phyloP scores from a whole-genome alignment of 2,113 vertebrate species.

The Globicephala melas region DNA sequence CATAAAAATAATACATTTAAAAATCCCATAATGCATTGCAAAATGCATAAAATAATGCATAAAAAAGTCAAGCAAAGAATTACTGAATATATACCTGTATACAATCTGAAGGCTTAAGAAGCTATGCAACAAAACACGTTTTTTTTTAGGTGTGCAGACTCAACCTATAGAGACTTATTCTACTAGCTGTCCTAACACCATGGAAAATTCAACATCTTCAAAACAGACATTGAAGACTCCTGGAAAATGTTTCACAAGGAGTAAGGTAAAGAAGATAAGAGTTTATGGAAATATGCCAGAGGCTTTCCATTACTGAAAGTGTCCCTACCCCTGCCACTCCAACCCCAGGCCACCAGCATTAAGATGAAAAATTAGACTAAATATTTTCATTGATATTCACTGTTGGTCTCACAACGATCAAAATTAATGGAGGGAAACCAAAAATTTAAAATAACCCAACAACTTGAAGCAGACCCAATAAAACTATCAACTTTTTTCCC shows the following conservation, averaged over 20 bases:
- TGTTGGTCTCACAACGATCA: neutral
- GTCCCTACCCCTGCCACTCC: neutral
- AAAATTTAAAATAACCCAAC: neutral
- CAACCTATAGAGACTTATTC: constrained; percentile 39
- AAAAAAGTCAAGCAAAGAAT: constrained; percentile 1
- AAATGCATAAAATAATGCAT: neutral
- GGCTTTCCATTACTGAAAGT: neutral
- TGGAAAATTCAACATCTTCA: constrained; percentile 53
- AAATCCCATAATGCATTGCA: neutral
- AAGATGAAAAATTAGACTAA: constrained; percentile 33
- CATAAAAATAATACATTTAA: neutral
- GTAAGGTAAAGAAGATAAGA: constrained; percentile 80
- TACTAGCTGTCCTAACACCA: neutral
- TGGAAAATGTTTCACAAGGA: constrained; percentile 82
- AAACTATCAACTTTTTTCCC: neutral
- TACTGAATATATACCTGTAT: neutral
- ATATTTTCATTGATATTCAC: neutral
- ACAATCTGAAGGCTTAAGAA: constrained; percentile 17
- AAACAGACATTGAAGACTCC: constrained; percentile 64
- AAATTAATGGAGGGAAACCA: constrained; percentile 28
- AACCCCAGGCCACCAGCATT: neutral
- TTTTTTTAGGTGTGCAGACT: constrained; percentile 69
- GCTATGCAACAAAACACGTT: neutral
- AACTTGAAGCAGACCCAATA: neutral
- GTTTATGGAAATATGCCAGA: neutral